Evolutionary conservation across 2,888 invertebrate genomes (phyloP).

Genomic region (Marronus borbonicus): DNA sequence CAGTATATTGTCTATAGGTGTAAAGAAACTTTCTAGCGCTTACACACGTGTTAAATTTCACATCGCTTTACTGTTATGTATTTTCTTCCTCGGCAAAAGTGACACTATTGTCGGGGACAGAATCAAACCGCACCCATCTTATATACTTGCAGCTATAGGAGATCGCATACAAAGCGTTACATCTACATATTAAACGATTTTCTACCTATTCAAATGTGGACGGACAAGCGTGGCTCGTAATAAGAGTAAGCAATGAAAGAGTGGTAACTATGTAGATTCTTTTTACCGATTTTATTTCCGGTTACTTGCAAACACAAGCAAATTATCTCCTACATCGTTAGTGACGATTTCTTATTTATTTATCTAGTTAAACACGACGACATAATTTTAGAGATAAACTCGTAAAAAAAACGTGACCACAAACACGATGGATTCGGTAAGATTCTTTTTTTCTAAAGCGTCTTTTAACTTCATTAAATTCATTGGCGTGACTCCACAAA

Average conservation of each 20-base stretch:
- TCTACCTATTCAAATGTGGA: no score
- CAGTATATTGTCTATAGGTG: neutral
- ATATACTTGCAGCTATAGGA: neutral
- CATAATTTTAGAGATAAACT: neutral
- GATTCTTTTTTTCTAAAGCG: neutral
- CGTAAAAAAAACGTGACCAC: neutral
- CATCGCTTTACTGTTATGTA: neutral
- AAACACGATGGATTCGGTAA: neutral
- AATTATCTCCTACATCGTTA: slow-evolving; percentile 29
- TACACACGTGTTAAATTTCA: neutral
- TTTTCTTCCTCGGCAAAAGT: neutral
- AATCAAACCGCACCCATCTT: neutral
- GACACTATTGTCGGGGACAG: neutral
- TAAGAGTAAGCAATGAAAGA: neutral
- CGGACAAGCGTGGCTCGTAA: no score
- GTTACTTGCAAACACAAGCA: slow-evolving; percentile 24
- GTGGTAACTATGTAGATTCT: neutral
- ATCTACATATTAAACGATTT: no score
- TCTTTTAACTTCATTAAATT: neutral
- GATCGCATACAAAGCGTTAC: neutral
- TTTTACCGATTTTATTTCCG: slow-evolving; percentile 24
- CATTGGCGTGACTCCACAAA: slow-evolving; percentile 5
- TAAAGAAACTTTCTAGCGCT: slow-evolving; percentile 9
- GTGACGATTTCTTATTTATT: neutral
- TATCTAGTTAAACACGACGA: neutral